These are phyloP conservation scores for Dioctria rufipes DNA, from an alignment of 2,888 invertebrate genomes.

Conservation along the genomic window DNA sequence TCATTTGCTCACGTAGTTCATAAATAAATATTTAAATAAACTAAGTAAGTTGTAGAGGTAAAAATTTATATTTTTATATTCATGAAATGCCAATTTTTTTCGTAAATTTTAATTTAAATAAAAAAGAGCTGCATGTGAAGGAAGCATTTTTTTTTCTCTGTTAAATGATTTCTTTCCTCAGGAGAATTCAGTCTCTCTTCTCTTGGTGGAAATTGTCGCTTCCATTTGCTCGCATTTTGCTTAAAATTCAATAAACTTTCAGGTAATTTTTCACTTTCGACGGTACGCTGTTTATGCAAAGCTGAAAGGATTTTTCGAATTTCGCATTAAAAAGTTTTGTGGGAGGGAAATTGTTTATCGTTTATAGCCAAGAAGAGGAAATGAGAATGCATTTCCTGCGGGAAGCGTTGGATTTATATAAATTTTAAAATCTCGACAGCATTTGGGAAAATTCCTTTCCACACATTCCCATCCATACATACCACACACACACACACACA, in stretches of 20 bases:
- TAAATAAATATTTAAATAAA: slow-evolving; percentile 44
- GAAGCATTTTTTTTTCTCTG: slow-evolving; percentile 28
- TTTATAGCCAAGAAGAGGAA: slow-evolving; percentile 24
- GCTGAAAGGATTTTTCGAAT: slow-evolving; percentile 45
- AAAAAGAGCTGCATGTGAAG: slow-evolving; percentile 35
- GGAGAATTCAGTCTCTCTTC: neutral
- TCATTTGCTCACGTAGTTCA: slow-evolving; percentile 28
- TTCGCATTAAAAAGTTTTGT: slow-evolving; percentile 31
- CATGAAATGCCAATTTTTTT: slow-evolving; percentile 40
- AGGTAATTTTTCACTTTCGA: slow-evolving; percentile 30
- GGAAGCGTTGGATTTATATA: neutral
- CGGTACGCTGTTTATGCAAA: slow-evolving; percentile 36
- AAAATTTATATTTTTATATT: slow-evolving; percentile 9
- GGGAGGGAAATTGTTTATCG: neutral
- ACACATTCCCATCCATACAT: too few relatives aligned
- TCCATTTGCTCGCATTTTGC: slow-evolving; percentile 14
- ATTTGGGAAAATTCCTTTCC: neutral
- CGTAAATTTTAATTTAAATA: neutral
- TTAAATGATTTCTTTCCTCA: slow-evolving; percentile 26
- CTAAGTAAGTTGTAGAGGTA: too few relatives aligned
- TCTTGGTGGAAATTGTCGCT: slow-evolving; percentile 24
- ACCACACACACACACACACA: too few relatives aligned
- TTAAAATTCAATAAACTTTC: slow-evolving; percentile 46
- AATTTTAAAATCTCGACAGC: slow-evolving; percentile 25
- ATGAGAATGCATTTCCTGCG: slow-evolving; percentile 40